Percentiles rank a stretch among this genome's conserved stretches.
Conservation (phyloP, 1,140 invertebrate genomes). For the Chrysopa pallens region DNA sequence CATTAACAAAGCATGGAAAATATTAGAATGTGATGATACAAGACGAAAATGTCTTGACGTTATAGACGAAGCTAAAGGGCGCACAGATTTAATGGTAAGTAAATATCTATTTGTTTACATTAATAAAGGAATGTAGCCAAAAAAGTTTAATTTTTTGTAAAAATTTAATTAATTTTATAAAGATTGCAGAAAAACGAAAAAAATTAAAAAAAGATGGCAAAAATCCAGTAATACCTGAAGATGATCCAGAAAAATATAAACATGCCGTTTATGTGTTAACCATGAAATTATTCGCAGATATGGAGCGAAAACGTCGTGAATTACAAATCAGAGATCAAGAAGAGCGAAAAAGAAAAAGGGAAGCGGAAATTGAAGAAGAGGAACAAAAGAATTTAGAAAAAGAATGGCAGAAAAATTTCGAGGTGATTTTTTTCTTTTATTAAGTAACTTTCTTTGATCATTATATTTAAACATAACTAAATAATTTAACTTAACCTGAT, state of each 20-base stretch:
- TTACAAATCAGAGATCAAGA: slow-evolving; percentile 78
- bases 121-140: background rate
- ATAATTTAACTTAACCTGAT: too few relatives aligned
- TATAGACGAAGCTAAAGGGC: slow-evolving; percentile 89
- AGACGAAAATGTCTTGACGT: slow-evolving; percentile 89
- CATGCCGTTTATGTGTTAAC: slow-evolving; percentile 93
- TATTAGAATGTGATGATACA: slow-evolving; percentile 86
- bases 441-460: too few relatives aligned
- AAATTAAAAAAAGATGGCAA: slow-evolving; percentile 89
- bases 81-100: slow-evolving; percentile 82
- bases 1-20: slow-evolving; percentile 93
- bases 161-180: slow-evolving; percentile 12
- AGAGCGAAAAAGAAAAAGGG: slow-evolving; percentile 86
- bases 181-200: slow-evolving; percentile 90
- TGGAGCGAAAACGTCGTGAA: slow-evolving; percentile 74
- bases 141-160: background rate
- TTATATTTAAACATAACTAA: background rate
- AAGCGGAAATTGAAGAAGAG: slow-evolving; percentile 84
- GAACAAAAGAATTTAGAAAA: slow-evolving; percentile 74
- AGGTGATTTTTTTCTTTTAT: slow-evolving; percentile 35
- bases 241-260: slow-evolving; percentile 82
- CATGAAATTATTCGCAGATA: slow-evolving; percentile 96
- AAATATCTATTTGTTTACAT: slow-evolving; percentile 4
- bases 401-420: slow-evolving; percentile 97
- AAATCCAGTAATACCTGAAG: slow-evolving; percentile 70